Percentiles rank a stretch among this genome's conserved stretches.
These are phyloP conservation scores for Rattus rattus DNA, from an alignment of 2,113 vertebrate species.

Conservation along the genomic window DNA sequence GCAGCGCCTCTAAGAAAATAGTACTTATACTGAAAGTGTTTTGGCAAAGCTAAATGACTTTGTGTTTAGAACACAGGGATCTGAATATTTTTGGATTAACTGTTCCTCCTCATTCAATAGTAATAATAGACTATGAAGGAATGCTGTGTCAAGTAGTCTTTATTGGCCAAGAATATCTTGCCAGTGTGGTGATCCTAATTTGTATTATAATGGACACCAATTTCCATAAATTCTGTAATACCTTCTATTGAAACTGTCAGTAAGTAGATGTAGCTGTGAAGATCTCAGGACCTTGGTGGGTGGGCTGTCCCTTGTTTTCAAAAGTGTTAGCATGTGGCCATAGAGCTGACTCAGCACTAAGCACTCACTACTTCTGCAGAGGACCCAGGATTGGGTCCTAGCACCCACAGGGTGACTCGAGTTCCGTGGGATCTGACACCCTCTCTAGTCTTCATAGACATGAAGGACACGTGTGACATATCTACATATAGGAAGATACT, in stretches of 20 bases:
- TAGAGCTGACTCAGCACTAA: background rate
- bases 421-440: background rate
- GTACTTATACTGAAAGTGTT: background rate
- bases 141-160: background rate
- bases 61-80: background rate
- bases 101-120: conserved; percentile 16
- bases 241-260: background rate
- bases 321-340: background rate
- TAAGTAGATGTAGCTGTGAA: fast-evolving
- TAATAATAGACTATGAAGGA: background rate
- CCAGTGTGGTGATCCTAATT: background rate
- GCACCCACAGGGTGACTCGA: background rate
- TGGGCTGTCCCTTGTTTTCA: too few species aligned
- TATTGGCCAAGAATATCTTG: background rate
- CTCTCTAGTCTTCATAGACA: background rate
- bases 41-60: conserved; percentile 17
- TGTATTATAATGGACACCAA: background rate
- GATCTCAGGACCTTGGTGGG: too few species aligned
- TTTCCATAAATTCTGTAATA: background rate
- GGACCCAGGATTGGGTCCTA: background rate
- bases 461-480: background rate
- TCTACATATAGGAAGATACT: background rate
- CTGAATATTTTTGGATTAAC: background rate
- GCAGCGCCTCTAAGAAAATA: conserved; percentile 4
- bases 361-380: background rate